phyloP scores from a whole-genome alignment of 2,888 invertebrate species.

The Polymixis flavicincta region DNA sequence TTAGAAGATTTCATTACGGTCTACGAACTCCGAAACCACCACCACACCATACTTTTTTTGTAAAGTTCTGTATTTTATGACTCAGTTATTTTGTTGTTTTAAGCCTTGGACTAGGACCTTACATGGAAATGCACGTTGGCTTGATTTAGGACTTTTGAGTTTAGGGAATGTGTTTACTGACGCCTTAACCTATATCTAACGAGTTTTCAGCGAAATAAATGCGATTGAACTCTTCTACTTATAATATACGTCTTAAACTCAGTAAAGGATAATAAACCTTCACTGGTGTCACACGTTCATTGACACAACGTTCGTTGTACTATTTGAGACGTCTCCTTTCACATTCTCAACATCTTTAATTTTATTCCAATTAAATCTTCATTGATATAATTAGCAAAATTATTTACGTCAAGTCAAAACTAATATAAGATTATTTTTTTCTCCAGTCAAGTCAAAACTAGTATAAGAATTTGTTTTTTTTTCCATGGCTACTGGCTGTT shows the following conservation, averaged over 20 bases:
- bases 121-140: no score
- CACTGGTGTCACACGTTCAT: constrained; percentile 41
- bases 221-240: constrained; percentile 29
- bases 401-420: constrained; percentile 1
- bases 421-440: background rate
- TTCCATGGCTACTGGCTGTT: constrained; percentile 19
- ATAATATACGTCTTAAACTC: constrained; percentile 9
- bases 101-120: no score
- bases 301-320: constrained; percentile 35
- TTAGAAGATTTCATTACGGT: no score
- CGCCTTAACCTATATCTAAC: background rate
- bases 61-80: no score
- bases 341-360: constrained; percentile 1
- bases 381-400: background rate
- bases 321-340: background rate
- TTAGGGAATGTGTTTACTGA: background rate
- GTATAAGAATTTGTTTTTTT: background rate
- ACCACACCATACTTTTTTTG: no score
- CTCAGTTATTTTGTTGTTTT: no score
- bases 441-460: background rate
- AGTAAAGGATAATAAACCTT: constrained; percentile 32
- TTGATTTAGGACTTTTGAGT: no score
- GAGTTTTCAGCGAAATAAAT: background rate
- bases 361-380: background rate
- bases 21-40: no score